Conservation (phyloP, 2,797 vertebrate species). For the Tragelaphus oryx region DNA sequence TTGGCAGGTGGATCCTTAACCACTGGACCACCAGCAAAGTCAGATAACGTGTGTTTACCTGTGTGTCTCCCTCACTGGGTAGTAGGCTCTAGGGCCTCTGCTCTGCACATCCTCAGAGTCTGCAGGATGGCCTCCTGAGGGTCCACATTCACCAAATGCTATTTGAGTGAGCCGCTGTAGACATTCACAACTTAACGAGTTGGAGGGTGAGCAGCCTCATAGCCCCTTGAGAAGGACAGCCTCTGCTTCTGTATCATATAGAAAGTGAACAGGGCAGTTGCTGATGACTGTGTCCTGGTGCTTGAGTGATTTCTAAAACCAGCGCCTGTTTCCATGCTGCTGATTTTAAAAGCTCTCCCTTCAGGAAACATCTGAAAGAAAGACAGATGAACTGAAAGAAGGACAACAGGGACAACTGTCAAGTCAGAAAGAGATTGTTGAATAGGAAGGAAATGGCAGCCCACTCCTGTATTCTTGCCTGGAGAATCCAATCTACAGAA, state of each 20-base stretch:
- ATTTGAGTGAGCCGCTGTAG: not conserved
- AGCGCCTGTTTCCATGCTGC: not conserved
- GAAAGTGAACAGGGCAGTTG: not conserved
- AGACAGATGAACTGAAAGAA: not conserved
- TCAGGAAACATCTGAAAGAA: not conserved
- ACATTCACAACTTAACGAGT: not conserved
- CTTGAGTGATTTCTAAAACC: not conserved
- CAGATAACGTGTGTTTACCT: not conserved
- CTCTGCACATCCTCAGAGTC: not conserved
- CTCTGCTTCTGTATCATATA: not conserved
- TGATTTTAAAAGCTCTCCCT: not conserved
- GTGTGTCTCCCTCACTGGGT: not conserved
- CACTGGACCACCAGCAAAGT: not conserved
- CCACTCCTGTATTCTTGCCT: not conserved
- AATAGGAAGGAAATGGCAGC: not conserved
- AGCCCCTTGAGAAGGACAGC: not conserved
- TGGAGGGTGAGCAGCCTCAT: not conserved
- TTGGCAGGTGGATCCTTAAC: not conserved
- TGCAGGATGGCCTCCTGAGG: not conserved
- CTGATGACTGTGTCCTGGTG: not conserved
- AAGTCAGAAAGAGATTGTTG: not conserved
- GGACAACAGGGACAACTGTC: not conserved
- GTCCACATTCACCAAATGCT: not conserved
- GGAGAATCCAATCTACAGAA: not conserved
- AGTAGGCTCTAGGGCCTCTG: not conserved